Percentiles rank a stretch among this genome's conserved stretches.
Evolutionary conservation across 2,113 vertebrate species (phyloP).

Genomic region (Rhabdornis inornatus): DNA sequence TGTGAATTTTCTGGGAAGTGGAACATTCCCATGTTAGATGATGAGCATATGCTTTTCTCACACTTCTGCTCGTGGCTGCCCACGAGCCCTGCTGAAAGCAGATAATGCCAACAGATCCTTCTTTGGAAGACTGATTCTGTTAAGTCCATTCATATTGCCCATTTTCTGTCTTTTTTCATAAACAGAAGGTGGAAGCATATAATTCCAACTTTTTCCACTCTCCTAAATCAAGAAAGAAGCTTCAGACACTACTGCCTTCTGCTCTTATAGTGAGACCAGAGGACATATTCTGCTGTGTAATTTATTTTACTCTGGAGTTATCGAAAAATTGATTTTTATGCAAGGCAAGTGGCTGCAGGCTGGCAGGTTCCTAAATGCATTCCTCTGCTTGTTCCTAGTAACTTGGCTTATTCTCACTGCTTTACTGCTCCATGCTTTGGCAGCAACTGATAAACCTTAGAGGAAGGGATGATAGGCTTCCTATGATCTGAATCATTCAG

Average conservation of each 20-base stretch:
- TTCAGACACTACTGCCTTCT: background rate
- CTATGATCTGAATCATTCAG: background rate
- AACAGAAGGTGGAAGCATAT: background rate
- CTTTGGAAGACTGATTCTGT: background rate
- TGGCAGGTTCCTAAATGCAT: background rate
- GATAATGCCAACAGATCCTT: background rate
- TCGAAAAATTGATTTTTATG: background rate
- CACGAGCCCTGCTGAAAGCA: background rate
- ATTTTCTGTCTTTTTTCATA: background rate
- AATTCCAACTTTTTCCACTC: background rate
- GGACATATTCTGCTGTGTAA: background rate
- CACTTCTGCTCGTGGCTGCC: background rate
- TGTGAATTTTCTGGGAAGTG: background rate
- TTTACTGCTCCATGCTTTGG: background rate
- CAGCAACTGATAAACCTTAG: background rate
- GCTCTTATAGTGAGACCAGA: background rate
- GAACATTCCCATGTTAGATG: background rate
- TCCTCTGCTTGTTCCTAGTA: background rate
- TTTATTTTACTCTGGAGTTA: background rate
- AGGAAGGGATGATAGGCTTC: background rate
- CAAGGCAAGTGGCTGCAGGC: fast-evolving
- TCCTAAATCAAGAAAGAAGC: background rate
- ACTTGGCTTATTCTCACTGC: background rate
- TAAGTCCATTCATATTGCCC: background rate
- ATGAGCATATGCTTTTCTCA: background rate